Base-by-base conservation (phyloP, 2,797 vertebrate genomes). In the Trematomus bernacchii region DNA sequence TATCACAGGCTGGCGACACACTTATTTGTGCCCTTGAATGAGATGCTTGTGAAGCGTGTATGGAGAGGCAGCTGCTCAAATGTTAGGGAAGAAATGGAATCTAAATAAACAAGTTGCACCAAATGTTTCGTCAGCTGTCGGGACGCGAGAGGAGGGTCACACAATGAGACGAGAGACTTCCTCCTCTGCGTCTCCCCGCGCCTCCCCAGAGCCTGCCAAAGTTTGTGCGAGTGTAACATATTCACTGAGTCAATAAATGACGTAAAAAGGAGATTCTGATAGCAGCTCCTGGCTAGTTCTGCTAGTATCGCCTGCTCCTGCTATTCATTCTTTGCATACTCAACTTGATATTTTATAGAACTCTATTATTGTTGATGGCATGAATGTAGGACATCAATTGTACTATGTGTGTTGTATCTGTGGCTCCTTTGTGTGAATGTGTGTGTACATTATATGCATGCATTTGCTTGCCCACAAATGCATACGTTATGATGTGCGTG, bases 81-180 rank as follows among this genome's bases (percentile, higher is more conserved):
- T 67, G 79, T 83, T 73, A 57, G 50, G 51, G 53, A 90, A 82
- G 84, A 91, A 86, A 87, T 87, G 53, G 83, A 85, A 92, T 87
- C 80, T 77, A 86, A 92, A 90, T 86, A 91, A 92, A 91, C 89
- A 92, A 91, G 85, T 93, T 87, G 80, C 76, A 80, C 85, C 87
- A 90, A 92, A 91, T 91, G 89, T 89, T 92, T 89, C 82, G 55
- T 92, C 90, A 89, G 87, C 91, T 93, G 91, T 89, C 85, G 81
- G 37, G 18, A 77, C 2, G 72, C 37, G 53, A 88, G 77, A 61
- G 59, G 74, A 89, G 72, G 75, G 83, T 86, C 77, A 66, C 76
- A 77, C 77, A 65, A 77, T 69, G 62, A 73, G 81, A 66, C 55
- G 3, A 51, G 47, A 71, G 53, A 57, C 79, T 73, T 83, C 69